Evolutionary conservation across 1,140 invertebrate genomes (phyloP).

Genomic region (Apis dorsata): DNA sequence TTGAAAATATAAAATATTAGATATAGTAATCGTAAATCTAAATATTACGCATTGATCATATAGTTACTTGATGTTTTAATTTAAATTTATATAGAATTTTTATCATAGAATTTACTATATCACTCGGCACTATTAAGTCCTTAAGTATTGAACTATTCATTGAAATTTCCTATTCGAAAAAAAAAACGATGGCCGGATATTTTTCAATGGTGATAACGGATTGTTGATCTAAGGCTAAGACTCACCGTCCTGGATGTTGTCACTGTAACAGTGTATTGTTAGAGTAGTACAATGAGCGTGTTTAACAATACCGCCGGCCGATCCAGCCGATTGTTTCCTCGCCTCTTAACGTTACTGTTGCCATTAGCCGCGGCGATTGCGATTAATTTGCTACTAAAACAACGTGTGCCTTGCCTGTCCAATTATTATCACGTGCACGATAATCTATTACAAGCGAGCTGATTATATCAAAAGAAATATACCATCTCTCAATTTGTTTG

Average conservation of each 20-base stretch:
- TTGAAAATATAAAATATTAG: too few relatives aligned
- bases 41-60: too few relatives aligned
- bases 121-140: too few relatives aligned
- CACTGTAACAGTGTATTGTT: conserved; percentile 73
- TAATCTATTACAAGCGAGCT: conserved; percentile 6
- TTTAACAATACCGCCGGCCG: conserved; percentile 67
- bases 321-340: conserved; percentile 69
- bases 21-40: too few relatives aligned
- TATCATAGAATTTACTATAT: too few relatives aligned
- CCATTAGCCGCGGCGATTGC: conserved; percentile 40
- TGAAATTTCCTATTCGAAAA: neutral
- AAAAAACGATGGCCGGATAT: conserved; percentile 64
- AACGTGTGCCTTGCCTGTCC: conserved; percentile 16
- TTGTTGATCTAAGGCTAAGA: conserved; percentile 68
- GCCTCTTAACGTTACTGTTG: conserved; percentile 56
- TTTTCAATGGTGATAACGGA: conserved; percentile 66
- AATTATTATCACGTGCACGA: conserved; percentile 45
- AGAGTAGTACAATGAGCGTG: conserved; percentile 71
- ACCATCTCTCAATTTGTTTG: neutral
- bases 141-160: neutral
- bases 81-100: too few relatives aligned
- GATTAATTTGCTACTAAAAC: conserved; percentile 37
- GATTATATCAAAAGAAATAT: neutral
- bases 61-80: too few relatives aligned
- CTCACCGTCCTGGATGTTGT: conserved; percentile 63